phyloP scores from a whole-genome alignment of 2,113 vertebrate species.

The Setophaga kirtlandii region DNA sequence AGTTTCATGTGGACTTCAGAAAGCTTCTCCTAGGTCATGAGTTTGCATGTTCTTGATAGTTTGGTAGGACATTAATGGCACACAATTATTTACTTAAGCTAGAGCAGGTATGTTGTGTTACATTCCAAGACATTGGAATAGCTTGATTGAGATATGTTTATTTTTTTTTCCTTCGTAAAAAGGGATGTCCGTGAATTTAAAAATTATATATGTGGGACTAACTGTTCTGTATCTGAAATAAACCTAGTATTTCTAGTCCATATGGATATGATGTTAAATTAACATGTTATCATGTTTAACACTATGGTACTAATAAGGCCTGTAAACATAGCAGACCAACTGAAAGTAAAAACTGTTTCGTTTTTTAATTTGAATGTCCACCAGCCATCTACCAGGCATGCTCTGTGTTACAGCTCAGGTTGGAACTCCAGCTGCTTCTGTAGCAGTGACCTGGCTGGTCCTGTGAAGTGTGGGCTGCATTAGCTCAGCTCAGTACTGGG shows the following conservation, averaged over 20 bases:
- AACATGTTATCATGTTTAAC: neutral
- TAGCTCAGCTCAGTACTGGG: neutral
- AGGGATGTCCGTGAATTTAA: neutral
- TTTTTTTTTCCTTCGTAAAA: neutral
- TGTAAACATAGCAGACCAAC: neutral
- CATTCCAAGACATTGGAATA: neutral
- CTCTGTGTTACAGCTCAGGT: neutral
- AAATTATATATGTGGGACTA: neutral
- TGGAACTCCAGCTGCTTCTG: neutral
- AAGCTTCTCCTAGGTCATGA: neutral
- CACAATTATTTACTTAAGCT: neutral
- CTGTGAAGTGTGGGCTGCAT: neutral
- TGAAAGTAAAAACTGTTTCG: neutral
- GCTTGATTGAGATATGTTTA: neutral
- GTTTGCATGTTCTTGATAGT: neutral
- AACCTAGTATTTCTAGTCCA: neutral
- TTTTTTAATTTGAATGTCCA: neutral
- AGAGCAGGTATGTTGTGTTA: neutral
- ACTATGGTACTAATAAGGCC: neutral
- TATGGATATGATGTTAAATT: neutral
- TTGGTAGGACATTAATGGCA: neutral
- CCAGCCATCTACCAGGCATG: neutral
- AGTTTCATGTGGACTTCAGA: neutral
- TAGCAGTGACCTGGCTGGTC: neutral
- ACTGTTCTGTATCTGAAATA: neutral